Conservation (phyloP, 2,888 invertebrate genomes). For the Papilio gigon region DNA sequence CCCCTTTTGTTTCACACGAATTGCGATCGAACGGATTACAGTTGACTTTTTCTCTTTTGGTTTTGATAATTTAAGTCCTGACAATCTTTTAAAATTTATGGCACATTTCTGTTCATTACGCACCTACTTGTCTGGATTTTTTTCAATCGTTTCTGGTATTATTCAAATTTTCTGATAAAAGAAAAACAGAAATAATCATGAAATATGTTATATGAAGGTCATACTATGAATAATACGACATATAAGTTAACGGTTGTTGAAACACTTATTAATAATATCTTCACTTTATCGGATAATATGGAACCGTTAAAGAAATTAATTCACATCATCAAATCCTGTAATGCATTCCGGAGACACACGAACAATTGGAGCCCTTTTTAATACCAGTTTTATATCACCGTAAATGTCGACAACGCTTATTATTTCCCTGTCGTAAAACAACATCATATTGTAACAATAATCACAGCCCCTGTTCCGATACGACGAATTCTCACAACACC, state of each 20-base stretch:
- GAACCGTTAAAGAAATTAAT: constrained; percentile 41
- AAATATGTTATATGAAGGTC: no score
- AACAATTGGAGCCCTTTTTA: constrained; percentile 59
- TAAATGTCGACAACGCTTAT: constrained; percentile 72
- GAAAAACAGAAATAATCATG: no score
- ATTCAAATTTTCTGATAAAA: no score
- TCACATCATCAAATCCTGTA: constrained; percentile 45
- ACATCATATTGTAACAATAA: constrained; percentile 76
- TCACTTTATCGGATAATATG: background rate
- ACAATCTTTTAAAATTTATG: background rate
- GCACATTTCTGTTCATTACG: constrained; percentile 29
- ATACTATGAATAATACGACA: no score
- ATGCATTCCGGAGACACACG: constrained; percentile 49
- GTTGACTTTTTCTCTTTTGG: constrained; percentile 33
- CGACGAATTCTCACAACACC: constrained; percentile 62
- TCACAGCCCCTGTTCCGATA: constrained; percentile 66
- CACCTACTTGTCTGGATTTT: no score
- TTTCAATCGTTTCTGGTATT: no score
- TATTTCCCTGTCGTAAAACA: constrained; percentile 80
- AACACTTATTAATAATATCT: no score
- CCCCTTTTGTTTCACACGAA: constrained; percentile 55
- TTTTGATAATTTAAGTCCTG: background rate
- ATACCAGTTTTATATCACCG: constrained; percentile 70
- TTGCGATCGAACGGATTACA: constrained; percentile 53
- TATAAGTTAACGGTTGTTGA: no score